phyloP scores from a whole-genome alignment of 2,797 vertebrate genomes.

The Enteromius unitaeniatus region DNA sequence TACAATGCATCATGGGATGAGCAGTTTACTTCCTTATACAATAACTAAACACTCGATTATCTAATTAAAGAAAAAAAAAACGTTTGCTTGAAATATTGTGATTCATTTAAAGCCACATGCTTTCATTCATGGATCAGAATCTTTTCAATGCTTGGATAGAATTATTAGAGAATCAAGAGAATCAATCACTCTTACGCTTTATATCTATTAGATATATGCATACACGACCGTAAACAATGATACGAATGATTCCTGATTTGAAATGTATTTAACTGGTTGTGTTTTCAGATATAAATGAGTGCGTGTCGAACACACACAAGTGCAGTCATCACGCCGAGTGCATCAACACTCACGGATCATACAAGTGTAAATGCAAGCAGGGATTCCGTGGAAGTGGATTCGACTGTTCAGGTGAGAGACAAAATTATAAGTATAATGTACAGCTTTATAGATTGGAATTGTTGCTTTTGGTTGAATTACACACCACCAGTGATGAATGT shows the following conservation, averaged over 20 bases:
- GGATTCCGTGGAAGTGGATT: conserved; percentile 91
- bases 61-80: not conserved
- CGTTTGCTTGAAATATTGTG: not conserved
- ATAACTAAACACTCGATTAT: not conserved
- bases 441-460: too few species aligned
- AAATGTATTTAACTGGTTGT: not conserved
- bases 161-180: not conserved
- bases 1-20: too few species aligned
- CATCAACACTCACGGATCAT: conserved; percentile 89
- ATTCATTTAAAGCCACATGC: not conserved
- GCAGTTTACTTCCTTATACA: too few species aligned
- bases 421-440: not conserved
- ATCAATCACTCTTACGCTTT: not conserved
- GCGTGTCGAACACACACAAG: conserved; percentile 77
- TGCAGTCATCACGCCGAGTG: conserved; percentile 90
- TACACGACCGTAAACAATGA: not conserved
- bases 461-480: not conserved
- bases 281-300: conserved; percentile 92
- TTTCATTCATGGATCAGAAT: not conserved
- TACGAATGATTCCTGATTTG: not conserved
- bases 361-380: conserved; percentile 91
- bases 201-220: not conserved
- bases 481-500: not conserved
- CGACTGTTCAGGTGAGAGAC: conserved; percentile 88
- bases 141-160: not conserved